Percentiles rank a stretch among this genome's conserved stretches.
phyloP scores from a whole-genome alignment of 2,888 invertebrate genomes.

The Brenthis ino region DNA sequence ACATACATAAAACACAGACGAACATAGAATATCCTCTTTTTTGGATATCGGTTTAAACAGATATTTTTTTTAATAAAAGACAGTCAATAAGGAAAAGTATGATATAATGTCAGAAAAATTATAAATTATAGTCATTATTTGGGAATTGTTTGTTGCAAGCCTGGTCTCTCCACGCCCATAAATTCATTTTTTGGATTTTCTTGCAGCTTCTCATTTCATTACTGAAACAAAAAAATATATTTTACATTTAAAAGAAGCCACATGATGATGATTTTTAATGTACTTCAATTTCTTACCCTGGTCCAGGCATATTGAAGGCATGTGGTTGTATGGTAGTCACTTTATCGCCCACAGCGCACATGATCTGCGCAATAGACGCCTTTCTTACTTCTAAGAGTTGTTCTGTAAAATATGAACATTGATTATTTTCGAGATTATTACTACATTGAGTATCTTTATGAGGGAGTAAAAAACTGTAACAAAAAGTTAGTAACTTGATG shows the following conservation, averaged over 20 bases:
- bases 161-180: constrained; percentile 48
- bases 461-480: no score
- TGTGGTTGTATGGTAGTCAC: constrained; percentile 58
- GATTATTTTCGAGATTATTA: neutral
- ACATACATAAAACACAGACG: no score
- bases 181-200: constrained; percentile 46
- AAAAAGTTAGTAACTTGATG: no score
- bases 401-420: constrained; percentile 45
- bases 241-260: no score
- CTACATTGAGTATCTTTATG: neutral
- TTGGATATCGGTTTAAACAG: no score
- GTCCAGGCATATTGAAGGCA: constrained; percentile 51
- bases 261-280: neutral
- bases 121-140: constrained; percentile 7
- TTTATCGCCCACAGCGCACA: constrained; percentile 58
- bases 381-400: constrained; percentile 62
- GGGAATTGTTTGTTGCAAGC: constrained; percentile 35
- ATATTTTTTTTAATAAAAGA: no score
- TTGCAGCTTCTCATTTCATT: constrained; percentile 49
- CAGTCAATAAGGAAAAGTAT: neutral
- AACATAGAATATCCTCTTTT: no score
- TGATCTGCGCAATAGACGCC: constrained; percentile 50
- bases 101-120: neutral
- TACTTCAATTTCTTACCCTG: constrained; percentile 45
- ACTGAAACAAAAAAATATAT: constrained; percentile 44